phyloP scores from a whole-genome alignment of 2,797 vertebrate species.

The Trematomus bernacchii region DNA sequence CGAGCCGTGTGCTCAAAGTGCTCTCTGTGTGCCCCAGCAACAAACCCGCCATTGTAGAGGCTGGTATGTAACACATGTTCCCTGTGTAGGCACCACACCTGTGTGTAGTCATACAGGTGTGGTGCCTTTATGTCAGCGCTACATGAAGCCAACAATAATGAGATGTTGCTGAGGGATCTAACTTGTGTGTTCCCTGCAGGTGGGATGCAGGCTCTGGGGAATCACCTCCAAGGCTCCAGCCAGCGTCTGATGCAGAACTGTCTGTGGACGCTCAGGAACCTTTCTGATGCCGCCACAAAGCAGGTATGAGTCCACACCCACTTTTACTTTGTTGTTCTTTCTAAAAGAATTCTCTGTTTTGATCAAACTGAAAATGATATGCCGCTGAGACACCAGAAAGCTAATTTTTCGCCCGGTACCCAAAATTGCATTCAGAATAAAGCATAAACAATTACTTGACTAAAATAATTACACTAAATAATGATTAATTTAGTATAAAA shows the following conservation, averaged over 20 bases:
- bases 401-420: no score
- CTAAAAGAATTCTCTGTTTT: no score
- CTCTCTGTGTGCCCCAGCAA: slow-evolving; percentile 99
- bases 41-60: slow-evolving; percentile 97
- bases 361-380: no score
- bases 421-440: no score
- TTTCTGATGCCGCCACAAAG: slow-evolving; percentile 97
- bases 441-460: no score
- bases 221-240: slow-evolving; percentile 91
- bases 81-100: not conserved
- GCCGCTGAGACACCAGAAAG: no score
- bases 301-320: slow-evolving; percentile 83
- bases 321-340: not conserved
- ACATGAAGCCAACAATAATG: slow-evolving; percentile 5
- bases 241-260: slow-evolving; percentile 96
- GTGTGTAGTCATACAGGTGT: slow-evolving; percentile 52
- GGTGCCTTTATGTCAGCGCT: slow-evolving; percentile 28
- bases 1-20: slow-evolving; percentile 98
- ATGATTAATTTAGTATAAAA: no score
- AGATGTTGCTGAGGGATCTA: slow-evolving; percentile 34
- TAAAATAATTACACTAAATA: no score
- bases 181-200: slow-evolving; percentile 79
- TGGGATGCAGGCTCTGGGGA: slow-evolving; percentile 97
- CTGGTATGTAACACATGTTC: slow-evolving; percentile 87
- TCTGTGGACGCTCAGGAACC: slow-evolving; percentile 96